Conservation (phyloP, 2,797 vertebrate species). For the Sebastes steindachneri region DNA sequence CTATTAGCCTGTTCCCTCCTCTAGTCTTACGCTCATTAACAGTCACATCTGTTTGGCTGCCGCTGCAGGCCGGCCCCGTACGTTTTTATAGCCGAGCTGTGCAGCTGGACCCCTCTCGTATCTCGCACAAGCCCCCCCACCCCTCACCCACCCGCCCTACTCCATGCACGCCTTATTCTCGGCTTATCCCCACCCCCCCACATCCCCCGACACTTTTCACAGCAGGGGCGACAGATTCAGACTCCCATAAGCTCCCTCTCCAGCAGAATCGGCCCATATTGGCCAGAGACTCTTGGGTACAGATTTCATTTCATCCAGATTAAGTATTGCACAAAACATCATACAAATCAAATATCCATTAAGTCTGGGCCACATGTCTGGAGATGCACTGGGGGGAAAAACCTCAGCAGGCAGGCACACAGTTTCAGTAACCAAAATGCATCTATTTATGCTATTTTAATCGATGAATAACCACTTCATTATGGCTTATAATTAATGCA, state of each 20-base stretch:
- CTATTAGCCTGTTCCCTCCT: conserved; percentile 73
- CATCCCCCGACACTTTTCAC: conserved; percentile 31
- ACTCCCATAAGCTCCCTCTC: conserved; percentile 27
- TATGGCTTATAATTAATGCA: neutral
- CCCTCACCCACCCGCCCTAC: neutral
- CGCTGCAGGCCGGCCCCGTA: conserved; percentile 33
- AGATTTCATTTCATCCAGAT: conserved; percentile 50
- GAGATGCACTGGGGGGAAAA: neutral
- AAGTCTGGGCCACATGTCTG: neutral
- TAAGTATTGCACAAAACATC: conserved; percentile 21
- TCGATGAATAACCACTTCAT: neutral
- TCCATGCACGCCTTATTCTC: conserved; percentile 29
- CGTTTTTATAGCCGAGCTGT: conserved; percentile 53
- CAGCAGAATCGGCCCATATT: conserved; percentile 42
- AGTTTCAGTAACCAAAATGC: neutral
- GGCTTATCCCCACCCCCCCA: conserved; percentile 22
- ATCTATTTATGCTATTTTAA: neutral
- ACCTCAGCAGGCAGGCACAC: neutral
- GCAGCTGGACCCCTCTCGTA: conserved; percentile 66
- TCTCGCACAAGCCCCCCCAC: conserved; percentile 12
- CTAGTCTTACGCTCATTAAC: conserved; percentile 71
- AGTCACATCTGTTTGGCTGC: conserved; percentile 74
- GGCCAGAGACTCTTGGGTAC: conserved; percentile 23
- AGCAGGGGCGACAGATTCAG: conserved; percentile 36
- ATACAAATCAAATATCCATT: conserved; percentile 42